phyloP scores from a whole-genome alignment of 2,113 vertebrate species.

The Stigmatopora argus region DNA sequence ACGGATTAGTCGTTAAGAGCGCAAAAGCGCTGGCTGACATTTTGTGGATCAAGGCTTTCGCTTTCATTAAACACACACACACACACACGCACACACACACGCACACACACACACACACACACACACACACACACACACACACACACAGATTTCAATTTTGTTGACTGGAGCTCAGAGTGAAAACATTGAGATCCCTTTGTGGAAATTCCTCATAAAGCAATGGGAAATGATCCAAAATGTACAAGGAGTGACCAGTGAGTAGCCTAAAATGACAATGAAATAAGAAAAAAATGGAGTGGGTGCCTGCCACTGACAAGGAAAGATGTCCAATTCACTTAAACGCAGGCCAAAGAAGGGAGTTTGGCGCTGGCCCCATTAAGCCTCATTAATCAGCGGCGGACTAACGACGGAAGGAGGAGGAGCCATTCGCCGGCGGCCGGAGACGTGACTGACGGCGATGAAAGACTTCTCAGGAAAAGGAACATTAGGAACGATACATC shows the following conservation, averaged over 20 bases:
- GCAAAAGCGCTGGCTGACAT: neutral
- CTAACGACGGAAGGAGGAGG: constrained; percentile 48
- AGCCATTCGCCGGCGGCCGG: constrained; percentile 41
- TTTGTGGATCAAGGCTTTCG: neutral
- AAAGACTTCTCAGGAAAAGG: constrained; percentile 50
- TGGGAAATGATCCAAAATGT: no score
- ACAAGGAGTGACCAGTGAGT: no score
- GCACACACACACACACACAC: neutral
- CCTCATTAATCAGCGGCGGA: constrained; percentile 67
- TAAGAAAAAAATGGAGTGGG: no score
- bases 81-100: neutral
- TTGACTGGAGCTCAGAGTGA: neutral
- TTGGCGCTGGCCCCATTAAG: constrained; percentile 65
- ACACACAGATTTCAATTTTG: neutral
- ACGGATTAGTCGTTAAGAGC: neutral
- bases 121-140: neutral
- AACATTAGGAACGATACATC: constrained; percentile 47
- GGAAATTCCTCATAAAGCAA: neutral
- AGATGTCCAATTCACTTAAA: no score
- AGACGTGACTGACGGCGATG: constrained; percentile 48
- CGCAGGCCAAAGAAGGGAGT: no score
- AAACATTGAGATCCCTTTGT: neutral
- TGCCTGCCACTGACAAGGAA: no score
- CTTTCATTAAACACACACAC: neutral
- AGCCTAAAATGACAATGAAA: no score